phyloP scores from a whole-genome alignment of 1,140 invertebrate genomes.

The Elymnias hypermnestra region DNA sequence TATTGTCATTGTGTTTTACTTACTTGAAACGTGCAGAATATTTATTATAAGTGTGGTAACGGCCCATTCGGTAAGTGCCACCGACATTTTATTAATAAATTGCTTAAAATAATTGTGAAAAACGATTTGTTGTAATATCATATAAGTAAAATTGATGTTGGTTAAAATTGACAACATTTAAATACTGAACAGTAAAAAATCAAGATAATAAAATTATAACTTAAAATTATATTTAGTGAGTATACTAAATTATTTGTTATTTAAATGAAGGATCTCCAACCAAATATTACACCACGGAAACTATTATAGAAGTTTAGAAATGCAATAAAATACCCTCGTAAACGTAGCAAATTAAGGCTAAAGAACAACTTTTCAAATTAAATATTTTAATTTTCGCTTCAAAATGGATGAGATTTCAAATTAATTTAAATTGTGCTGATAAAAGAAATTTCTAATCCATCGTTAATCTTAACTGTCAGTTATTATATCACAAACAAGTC shows the following conservation, averaged over 20 bases:
- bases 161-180: too few species aligned
- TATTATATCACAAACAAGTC: slow-evolving; percentile 15
- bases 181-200: too few species aligned
- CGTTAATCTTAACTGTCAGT: slow-evolving; percentile 13
- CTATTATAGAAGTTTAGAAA: too few species aligned
- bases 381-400: background rate
- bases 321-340: background rate
- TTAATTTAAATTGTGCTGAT: slow-evolving; percentile 2
- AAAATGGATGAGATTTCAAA: background rate
- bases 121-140: too few species aligned
- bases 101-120: slow-evolving; percentile 1
- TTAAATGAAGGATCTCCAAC: too few species aligned
- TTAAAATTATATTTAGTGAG: too few species aligned
- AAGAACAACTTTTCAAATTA: background rate
- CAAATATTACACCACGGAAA: too few species aligned
- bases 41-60: background rate
- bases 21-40: background rate
- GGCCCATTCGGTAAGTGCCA: background rate
- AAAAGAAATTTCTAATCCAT: slow-evolving; percentile 1
- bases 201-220: too few species aligned
- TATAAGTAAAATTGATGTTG: too few species aligned
- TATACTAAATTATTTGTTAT: too few species aligned
- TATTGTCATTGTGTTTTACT: background rate
- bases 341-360: background rate
- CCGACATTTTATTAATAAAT: background rate